A percentile compares a stretch with the other conserved stretches of the same genome.
These are phyloP conservation scores for Sphaeridia pumilis DNA, from an alignment of 2,888 invertebrate species.

Conservation along the genomic window DNA sequence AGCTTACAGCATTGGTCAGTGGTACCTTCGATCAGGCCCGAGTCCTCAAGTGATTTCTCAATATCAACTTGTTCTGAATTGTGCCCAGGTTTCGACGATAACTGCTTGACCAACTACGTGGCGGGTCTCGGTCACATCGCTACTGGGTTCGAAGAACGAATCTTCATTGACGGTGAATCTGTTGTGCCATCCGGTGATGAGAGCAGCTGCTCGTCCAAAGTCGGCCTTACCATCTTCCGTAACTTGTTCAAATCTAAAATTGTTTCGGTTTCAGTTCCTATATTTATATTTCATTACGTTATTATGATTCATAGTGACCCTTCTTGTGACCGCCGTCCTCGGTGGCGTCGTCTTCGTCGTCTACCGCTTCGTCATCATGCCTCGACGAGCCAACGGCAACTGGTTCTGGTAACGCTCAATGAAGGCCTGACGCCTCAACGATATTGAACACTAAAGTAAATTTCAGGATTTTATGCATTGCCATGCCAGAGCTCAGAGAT, in stretches of 20 bases:
- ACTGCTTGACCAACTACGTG: conserved; percentile 23
- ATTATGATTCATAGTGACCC: conserved; percentile 21
- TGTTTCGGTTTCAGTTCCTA: background rate
- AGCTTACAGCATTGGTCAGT: background rate
- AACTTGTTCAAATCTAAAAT: conserved; percentile 13
- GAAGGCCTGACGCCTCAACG: no score
- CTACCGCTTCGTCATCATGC: conserved; percentile 2
- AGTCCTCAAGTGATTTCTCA: background rate
- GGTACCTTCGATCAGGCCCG: background rate
- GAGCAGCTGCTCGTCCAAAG: background rate
- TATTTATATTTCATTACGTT: background rate
- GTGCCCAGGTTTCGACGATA: conserved; percentile 27
- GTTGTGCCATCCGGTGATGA: no score
- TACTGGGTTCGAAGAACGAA: conserved; percentile 29
- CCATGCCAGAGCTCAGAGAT: no score
- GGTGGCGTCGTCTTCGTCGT: conserved; percentile 12
- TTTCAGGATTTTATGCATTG: no score
- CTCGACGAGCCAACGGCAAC: conserved; percentile 8
- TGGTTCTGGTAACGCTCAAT: background rate
- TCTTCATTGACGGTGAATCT: conserved; percentile 25
- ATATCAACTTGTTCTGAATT: background rate
- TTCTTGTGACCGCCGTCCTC: conserved; percentile 21
- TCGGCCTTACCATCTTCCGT: conserved; percentile 26
- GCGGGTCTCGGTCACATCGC: conserved; percentile 6
- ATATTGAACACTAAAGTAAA: no score